These are phyloP conservation scores for Polypedilum vanderplanki DNA, from an alignment of 1,140 invertebrate species.

Conservation along the genomic window DNA sequence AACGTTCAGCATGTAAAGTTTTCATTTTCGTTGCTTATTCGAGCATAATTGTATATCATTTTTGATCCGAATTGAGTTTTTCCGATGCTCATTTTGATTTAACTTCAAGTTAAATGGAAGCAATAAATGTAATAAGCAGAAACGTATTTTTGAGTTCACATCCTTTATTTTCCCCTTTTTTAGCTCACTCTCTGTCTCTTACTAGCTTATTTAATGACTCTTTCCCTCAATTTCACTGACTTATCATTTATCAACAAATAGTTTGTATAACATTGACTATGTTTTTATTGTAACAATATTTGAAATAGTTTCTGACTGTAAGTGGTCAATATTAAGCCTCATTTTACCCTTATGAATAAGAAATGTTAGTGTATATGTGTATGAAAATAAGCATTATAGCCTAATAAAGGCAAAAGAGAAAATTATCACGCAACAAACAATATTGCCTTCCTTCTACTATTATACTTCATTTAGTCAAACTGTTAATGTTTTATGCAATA, in stretches of 20 bases:
- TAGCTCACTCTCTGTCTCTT: not conserved
- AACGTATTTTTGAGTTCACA: no score
- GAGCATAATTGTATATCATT: constrained; percentile 22
- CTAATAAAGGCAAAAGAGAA: not conserved
- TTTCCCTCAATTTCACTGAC: not conserved
- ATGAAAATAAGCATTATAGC: no score
- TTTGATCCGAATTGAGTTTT: constrained; percentile 4
- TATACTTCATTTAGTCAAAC: constrained; percentile 18
- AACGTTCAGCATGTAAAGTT: constrained; percentile 11
- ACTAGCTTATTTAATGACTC: not conserved
- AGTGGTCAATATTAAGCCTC: no score
- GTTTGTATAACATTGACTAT: not conserved
- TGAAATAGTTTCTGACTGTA: no score
- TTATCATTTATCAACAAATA: constrained; percentile 19
- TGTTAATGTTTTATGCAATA: constrained; percentile 19
- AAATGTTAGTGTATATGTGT: no score
- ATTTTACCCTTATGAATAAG: no score
- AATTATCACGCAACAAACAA: constrained; percentile 2
- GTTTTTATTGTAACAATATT: not conserved
- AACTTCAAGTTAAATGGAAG: constrained; percentile 23
- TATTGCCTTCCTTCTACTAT: not conserved
- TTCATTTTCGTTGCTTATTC: not conserved
- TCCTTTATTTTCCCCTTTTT: not conserved
- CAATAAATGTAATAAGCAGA: constrained; percentile 22
- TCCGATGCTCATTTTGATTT: constrained; percentile 26